A percentile compares a stretch with the other conserved stretches of the same genome.
Conservation (phyloP, 2,113 vertebrate species). For the Ariopsis seemanni region DNA sequence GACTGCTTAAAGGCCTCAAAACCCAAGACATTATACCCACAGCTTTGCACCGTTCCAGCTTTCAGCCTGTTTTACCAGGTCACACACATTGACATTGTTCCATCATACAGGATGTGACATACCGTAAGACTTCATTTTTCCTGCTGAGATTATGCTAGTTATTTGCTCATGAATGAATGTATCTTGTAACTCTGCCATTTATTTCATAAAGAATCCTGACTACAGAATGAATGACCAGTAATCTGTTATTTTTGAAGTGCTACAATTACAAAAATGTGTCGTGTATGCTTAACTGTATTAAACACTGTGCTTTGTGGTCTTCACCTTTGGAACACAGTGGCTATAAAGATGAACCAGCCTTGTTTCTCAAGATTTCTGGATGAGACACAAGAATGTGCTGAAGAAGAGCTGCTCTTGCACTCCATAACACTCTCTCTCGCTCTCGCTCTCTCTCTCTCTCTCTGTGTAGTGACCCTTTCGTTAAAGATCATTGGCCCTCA, state of each 20-base stretch:
- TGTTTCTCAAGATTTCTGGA: slow-evolving; percentile 57
- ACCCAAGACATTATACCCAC: too few species aligned
- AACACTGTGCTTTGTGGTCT: background rate
- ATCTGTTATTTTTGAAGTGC: background rate
- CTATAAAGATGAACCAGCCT: slow-evolving; percentile 32
- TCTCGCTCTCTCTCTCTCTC: too few species aligned
- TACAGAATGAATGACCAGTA: background rate
- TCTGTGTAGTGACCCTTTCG: background rate
- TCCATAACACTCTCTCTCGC: slow-evolving; percentile 24
- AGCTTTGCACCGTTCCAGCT: background rate
- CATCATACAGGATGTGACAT: background rate
- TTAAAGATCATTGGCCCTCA: background rate
- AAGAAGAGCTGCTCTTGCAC: slow-evolving; percentile 38
- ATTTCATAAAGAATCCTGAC: background rate
- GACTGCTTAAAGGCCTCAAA: too few species aligned
- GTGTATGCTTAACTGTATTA: background rate
- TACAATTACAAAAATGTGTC: background rate
- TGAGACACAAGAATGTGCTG: slow-evolving; percentile 65
- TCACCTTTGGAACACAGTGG: background rate
- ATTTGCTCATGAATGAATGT: background rate
- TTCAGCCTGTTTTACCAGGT: background rate
- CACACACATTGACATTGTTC: background rate
- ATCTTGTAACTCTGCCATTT: background rate
- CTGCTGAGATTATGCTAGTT: background rate
- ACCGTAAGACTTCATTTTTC: background rate